phyloP scores from a whole-genome alignment of 2,113 vertebrate genomes.

The Sebastes fasciatus region DNA sequence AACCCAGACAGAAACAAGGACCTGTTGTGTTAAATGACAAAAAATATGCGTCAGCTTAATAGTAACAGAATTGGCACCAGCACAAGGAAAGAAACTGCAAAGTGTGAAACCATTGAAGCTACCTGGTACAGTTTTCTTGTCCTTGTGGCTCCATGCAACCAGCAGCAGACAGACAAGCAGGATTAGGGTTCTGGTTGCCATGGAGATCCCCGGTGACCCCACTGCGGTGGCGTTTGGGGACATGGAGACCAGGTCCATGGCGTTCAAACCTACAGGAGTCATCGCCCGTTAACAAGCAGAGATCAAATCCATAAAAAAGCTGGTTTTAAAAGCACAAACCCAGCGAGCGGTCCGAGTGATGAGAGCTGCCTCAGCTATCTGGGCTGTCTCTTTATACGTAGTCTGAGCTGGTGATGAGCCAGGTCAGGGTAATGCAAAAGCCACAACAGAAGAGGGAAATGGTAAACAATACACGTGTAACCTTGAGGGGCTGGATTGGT shows the following conservation, averaged over 20 bases:
- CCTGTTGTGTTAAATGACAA: slow-evolving; percentile 78
- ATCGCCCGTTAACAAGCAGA: slow-evolving; percentile 60
- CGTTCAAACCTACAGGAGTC: slow-evolving; percentile 60
- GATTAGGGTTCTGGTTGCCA: slow-evolving; percentile 83
- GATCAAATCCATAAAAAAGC: slow-evolving; percentile 64
- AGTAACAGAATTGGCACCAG: too few relatives aligned
- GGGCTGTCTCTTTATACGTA: slow-evolving; percentile 73
- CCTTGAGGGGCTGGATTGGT: slow-evolving; percentile 85
- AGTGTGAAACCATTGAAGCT: slow-evolving; percentile 32
- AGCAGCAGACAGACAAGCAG: slow-evolving; percentile 87
- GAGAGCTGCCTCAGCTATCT: background rate
- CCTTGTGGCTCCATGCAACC: slow-evolving; percentile 84
- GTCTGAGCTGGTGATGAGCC: slow-evolving; percentile 57
- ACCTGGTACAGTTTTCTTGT: slow-evolving; percentile 89
- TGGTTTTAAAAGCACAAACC: background rate
- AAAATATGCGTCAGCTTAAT: background rate
- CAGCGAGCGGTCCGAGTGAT: background rate
- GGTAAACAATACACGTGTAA: slow-evolving; percentile 79
- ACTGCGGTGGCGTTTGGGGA: slow-evolving; percentile 81
- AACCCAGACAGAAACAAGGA: slow-evolving; percentile 89
- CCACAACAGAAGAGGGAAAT: slow-evolving; percentile 82
- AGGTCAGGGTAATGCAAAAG: slow-evolving; percentile 85
- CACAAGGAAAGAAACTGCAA: background rate
- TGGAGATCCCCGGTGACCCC: slow-evolving; percentile 24
- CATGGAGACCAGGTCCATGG: slow-evolving; percentile 78